Evolutionary conservation across 2,888 invertebrate genomes (phyloP), one percentile per base, ranked within the genome.

Genomic region (Spodoptera littoralis): DNA sequence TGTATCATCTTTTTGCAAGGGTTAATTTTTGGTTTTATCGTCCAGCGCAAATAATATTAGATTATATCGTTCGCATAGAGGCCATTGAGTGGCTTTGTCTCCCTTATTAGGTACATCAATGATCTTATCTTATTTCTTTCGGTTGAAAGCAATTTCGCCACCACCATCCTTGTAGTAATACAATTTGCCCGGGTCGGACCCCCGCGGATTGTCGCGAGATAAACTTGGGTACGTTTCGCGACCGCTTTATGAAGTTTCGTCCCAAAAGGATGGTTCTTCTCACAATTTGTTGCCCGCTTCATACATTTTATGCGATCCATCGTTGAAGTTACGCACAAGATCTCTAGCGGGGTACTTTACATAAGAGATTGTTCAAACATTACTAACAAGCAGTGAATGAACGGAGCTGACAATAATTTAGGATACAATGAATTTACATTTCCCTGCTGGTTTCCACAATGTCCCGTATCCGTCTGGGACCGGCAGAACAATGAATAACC

Each of bases 121-220:
- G 79, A 84, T 77, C 82, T 84, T 85, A 87, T 89, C 82, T 85
- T 82, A 86, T 87, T 84, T 86, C 81, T 83, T 83, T 86, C 79
- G 83, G 80, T 80, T 84, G 78, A 77, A 81, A 85, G 83, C 88
- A 88, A 90, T 90, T 91, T 88, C 73, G 77, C 79, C 75, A 79
- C 79, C 80, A 77, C 82, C 78, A 83, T 85, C 82, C 79, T 79
- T 73, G 80, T 73, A 74, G 84, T 88, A 90, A 89, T 88, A 86
- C 84, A 88, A 90, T 90, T 88, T 86, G 74, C 75, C 74, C 68
- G 82, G 81, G 84, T 77, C 77, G 70, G 76, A 81, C 78, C 83
- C 84, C 84, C 76, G 79, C 72, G 77, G 81, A 81, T 84, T 79
- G 82, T 81, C 75, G 63, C 81, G 71, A 84, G 82, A 85, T 84